phyloP scores from a whole-genome alignment of 1,140 invertebrate species.

The Dryas iulia region DNA sequence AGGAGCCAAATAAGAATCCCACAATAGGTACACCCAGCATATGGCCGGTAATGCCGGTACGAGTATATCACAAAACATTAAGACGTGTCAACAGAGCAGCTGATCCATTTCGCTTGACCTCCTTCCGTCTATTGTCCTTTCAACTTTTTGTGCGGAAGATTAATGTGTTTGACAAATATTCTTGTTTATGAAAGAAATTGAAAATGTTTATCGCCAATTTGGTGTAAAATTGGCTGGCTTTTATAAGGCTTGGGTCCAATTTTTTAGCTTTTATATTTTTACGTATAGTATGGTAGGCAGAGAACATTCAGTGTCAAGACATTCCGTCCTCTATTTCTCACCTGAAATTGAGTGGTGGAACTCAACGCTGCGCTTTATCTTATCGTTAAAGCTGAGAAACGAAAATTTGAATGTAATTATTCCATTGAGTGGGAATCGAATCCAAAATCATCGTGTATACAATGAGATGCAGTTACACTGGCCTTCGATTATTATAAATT shows the following conservation, averaged over 20 bases:
- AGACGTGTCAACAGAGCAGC: constrained; percentile 13
- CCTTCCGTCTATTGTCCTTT: constrained; percentile 7
- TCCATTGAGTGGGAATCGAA: too few relatives aligned
- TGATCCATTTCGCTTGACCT: constrained; percentile 17
- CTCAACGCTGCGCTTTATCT: too few relatives aligned
- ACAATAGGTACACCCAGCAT: not conserved
- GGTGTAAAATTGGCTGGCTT: not conserved
- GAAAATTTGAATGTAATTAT: too few relatives aligned
- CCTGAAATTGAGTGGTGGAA: too few relatives aligned
- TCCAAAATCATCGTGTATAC: too few relatives aligned
- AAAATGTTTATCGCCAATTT: not conserved
- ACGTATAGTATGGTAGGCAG: too few relatives aligned
- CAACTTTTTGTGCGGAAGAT: constrained; percentile 10
- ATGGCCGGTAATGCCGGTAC: not conserved
- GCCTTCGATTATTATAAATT: too few relatives aligned
- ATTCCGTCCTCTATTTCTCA: too few relatives aligned
- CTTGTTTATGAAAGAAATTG: not conserved
- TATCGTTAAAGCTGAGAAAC: too few relatives aligned
- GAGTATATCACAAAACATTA: constrained; percentile 9
- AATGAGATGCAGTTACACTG: too few relatives aligned
- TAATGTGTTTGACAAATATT: constrained; percentile 3
- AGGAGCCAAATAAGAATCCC: not conserved
- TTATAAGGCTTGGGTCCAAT: not conserved
- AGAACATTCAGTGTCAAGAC: too few relatives aligned
- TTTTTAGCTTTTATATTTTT: too few relatives aligned